Base-by-base conservation (phyloP, 2,113 vertebrate species). In the Ascaphus truei region DNA sequence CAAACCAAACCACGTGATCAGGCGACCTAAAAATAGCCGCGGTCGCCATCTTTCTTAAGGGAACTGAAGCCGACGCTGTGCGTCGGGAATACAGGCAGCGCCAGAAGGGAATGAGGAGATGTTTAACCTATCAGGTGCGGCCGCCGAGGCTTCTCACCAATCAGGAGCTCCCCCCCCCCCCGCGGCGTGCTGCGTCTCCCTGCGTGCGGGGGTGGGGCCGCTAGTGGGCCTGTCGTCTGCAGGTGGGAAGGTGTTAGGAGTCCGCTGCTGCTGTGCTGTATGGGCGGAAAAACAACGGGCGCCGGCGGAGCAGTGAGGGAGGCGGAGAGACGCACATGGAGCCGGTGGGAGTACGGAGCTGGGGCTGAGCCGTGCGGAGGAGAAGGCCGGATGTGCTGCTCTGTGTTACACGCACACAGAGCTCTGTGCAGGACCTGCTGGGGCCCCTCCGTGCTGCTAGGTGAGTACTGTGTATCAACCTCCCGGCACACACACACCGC, bases 381-480 rank as follows among this genome's bases (percentile, higher is more conserved):
- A 31, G 20, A 55, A 43, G 50, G 50, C 50, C 63, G 48, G 30
- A 66, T 55, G 63, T 55, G n/a, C n/a, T n/a, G n/a, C n/a, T n/a
- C n/a, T n/a, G n/a, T n/a, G n/a, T n/a, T n/a, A n/a, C n/a, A n/a
- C 55, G 5, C 36, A 55, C 4, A n/a, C 51, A 43, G n/a, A 34
- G 25, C 50, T 41, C 33, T 30, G 50, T 55, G 63, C 50, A 55
- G 63, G 63, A 66, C 50, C 50, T 27, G 27, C n/a, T n/a, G n/a
- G n/a, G n/a, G n/a, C 52, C 36, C 50, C 63, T 10, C 31, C 50
- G 4, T 53, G 63, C 63, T 55, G 63, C n/a, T 22, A 66, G 63
- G 63, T 55, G 22, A 37, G 50, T 55, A 29, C 27, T 41, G 50
- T 41, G 27, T 43, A 11, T 12, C 10, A 27, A 30, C 5, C 3